phyloP scores from a whole-genome alignment of 2,888 invertebrate species.

The Cantharis rufa region DNA sequence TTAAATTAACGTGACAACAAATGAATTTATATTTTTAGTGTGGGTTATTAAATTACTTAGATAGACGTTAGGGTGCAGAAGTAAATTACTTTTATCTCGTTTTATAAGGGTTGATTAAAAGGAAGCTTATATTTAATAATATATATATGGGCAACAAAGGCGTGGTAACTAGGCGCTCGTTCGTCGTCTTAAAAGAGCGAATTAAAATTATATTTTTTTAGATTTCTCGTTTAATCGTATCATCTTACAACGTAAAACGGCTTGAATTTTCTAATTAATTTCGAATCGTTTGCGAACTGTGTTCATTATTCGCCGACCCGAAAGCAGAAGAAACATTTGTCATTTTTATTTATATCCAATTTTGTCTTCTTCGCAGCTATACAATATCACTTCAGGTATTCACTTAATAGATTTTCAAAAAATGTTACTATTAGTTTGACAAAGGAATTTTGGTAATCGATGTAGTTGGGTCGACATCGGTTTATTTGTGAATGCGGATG shows the following conservation, averaged over 20 bases:
- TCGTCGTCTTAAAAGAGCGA: neutral
- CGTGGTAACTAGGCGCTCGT: neutral
- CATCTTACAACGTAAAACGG: neutral
- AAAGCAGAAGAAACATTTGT: constrained; percentile 24
- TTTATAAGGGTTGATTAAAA: neutral
- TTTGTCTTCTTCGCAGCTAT: neutral
- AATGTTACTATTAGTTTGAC: neutral
- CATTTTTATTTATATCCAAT: constrained; percentile 26
- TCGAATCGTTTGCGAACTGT: neutral
- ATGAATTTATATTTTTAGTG: neutral
- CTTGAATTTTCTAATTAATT: neutral
- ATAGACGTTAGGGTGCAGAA: neutral
- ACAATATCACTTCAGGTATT: constrained; percentile 14
- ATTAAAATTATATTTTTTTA: constrained; percentile 2
- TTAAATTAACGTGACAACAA: neutral
- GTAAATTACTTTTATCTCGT: constrained; percentile 2
- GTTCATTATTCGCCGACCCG: constrained; percentile 2
- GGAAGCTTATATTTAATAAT: constrained; percentile 1
- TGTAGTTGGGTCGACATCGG: neutral
- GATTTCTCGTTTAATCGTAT: neutral
- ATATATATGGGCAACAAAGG: constrained; percentile 1
- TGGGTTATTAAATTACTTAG: neutral
- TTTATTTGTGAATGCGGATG: constrained; percentile 14
- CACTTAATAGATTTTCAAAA: neutral
- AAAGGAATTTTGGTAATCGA: neutral